Base-by-base conservation (phyloP, 2,888 invertebrate genomes). In the Drosophila borealis region DNA sequence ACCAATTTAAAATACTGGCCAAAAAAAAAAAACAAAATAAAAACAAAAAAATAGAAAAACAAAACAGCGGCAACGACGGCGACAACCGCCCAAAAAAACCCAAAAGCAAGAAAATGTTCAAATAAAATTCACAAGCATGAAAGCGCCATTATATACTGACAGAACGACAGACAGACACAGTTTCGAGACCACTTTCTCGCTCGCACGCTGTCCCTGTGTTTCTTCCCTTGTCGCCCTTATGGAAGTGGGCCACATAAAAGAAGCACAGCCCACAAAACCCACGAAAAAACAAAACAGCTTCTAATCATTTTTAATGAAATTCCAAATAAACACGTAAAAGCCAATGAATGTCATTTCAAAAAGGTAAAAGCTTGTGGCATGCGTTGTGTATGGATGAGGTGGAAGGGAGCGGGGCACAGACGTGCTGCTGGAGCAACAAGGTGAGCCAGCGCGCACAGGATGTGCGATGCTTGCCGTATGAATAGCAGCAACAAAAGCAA, bases 291-390 rank as follows among this genome's bases (percentile, higher is more conserved):
- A 84, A 84, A 84, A 84, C 83, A 88, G 89, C 83, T 84, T 88
- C 84, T 85, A 85, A 85, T 85, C 89, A 85, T 85, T 85, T 85
- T 89, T 89, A 85, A 85, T 85, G 84, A 84, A 89, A 84, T 84
- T 84, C 89, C 84, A 85, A 85, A 85, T 85, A 85, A 89, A 89
- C 89, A 85, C 90, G 90, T 88, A 85, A 83, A 83, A 83, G 83
- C 83, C 83, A 83, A 83, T 83, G 83, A 83, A 83, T 83, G 83
- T 83, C 83, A 83, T 83, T 89, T 89, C 89, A 89, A 89, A 83
- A 83, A 89, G 89, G 83, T 89, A 88, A 88, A 88, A 88, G 80
- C 81, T 70, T 88, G 87, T 76, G 83, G 80, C 78, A 80, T 65
- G 75, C 60, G 77, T 57, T 39, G 46, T 57, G 42, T 61, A 33